Percentiles rank a stretch among this genome's conserved stretches.
phyloP scores from a whole-genome alignment of 2,113 vertebrate species.

The Orycteropus afer region DNA sequence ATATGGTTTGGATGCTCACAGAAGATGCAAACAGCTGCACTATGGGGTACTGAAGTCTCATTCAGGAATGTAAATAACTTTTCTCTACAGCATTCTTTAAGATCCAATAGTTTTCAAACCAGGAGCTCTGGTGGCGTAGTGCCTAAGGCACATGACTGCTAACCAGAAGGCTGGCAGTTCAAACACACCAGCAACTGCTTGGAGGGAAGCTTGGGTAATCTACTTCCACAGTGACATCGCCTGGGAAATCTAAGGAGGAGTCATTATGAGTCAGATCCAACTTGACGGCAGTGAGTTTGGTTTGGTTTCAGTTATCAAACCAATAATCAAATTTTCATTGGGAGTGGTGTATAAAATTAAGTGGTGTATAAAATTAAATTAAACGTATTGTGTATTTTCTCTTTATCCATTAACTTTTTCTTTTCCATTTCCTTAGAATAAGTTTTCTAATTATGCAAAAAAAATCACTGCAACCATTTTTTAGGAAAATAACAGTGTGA shows the following conservation, averaged over 20 bases:
- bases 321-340: background rate
- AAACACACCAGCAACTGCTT: no score
- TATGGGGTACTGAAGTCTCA: fast-evolving
- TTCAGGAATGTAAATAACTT: background rate
- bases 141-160: no score
- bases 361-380: background rate
- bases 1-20: background rate
- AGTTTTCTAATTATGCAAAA: conserved; percentile 7
- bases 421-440: conserved; percentile 41
- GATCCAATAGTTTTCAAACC: background rate
- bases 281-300: no score
- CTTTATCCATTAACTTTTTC: background rate
- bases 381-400: background rate
- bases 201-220: no score
- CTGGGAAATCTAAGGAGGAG: no score
- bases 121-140: no score
- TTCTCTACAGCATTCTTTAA: fast-evolving
- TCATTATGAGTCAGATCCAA: no score
- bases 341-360: no score
- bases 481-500: background rate
- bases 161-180: no score
- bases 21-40: no score
- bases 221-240: no score
- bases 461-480: background rate
- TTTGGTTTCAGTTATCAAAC: background rate